Base-by-base conservation (phyloP, 2,113 vertebrate species). In the Ammodytes marinus region DNA sequence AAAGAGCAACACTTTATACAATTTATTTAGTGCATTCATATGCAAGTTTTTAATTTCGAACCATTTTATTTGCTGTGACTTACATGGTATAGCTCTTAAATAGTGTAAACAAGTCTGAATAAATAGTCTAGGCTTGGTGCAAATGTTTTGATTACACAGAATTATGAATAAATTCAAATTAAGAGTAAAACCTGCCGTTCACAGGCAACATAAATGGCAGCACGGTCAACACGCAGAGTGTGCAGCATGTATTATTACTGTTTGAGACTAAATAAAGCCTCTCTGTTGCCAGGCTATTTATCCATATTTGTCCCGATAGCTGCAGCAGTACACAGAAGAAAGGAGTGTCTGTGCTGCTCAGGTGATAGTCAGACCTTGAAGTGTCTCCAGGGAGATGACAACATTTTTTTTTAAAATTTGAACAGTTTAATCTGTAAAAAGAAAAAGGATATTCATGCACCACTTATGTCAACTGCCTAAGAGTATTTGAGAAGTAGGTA, bases 261-360 rank as follows among this genome's bases (percentile, higher is more conserved):
- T 69, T 14, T 58, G 67, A 77, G 73, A 80, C 81, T 86, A 85
- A 88, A 88, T 80, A 79, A 88, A 91, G 83, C 82, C 64, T 77
- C 64, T 77, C 64, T 89, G 89, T 89, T 88, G 86, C 84, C 80
- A 68, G 81, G 77, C 78, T 82, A 77, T 76, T 68, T 43, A 27
- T 74, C 77, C 77, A 82, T 52, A 82, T 81, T 75, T 70, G 77
- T 84, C 49, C 70, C 64, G 74, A 86, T 73, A 83, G 78, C 49
- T 69, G 77, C 74, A 59, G 59, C 12, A 64, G 1, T 6, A 50
- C 14, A 59, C 19, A 50, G 27, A 83, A 64, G 40, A 61, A 72
- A 77, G 17, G 46, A 47, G 61, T 61, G 50, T 64, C 66, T 80
- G 74, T 47, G 45, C 59, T 47, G 45, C 59, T 84, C 54, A 71